These are phyloP conservation scores for Pissodes strobi DNA, from an alignment of 1,140 invertebrate genomes.

Conservation along the genomic window DNA sequence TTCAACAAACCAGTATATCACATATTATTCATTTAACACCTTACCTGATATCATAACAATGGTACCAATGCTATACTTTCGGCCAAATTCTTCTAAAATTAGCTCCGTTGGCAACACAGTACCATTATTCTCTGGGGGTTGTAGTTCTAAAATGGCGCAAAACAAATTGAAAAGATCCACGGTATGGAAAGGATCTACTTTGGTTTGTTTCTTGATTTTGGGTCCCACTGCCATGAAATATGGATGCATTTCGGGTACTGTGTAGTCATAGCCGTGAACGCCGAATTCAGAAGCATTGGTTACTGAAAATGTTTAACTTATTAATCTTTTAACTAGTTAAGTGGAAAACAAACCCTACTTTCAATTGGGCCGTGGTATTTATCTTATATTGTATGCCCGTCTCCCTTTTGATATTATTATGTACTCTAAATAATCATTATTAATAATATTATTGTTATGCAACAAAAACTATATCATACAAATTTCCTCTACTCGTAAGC, in stretches of 20 bases:
- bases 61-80: constrained; percentile 33
- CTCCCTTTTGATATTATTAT: too few relatives aligned
- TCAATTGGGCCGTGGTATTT: too few relatives aligned
- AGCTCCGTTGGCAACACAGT: constrained; percentile 38
- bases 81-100: constrained; percentile 31
- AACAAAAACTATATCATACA: too few relatives aligned
- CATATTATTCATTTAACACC: too few relatives aligned
- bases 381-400: too few relatives aligned
- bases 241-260: constrained; percentile 64
- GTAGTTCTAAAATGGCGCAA: constrained; percentile 64
- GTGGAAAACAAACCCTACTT: too few relatives aligned
- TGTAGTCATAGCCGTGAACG: constrained; percentile 71
- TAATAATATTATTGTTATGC: too few relatives aligned
- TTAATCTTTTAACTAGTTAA: too few relatives aligned
- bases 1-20: too few relatives aligned
- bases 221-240: constrained; percentile 73
- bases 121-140: constrained; percentile 48
- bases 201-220: constrained; percentile 60
- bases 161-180: constrained; percentile 72
- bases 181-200: constrained; percentile 63
- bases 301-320: too few relatives aligned
- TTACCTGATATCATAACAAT: constrained; percentile 47
- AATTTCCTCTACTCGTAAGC: too few relatives aligned
- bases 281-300: constrained; percentile 62
- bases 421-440: too few relatives aligned